phyloP scores from a whole-genome alignment of 92 coral and sea anemone genomes.

The Nematostella vectensis region DNA sequence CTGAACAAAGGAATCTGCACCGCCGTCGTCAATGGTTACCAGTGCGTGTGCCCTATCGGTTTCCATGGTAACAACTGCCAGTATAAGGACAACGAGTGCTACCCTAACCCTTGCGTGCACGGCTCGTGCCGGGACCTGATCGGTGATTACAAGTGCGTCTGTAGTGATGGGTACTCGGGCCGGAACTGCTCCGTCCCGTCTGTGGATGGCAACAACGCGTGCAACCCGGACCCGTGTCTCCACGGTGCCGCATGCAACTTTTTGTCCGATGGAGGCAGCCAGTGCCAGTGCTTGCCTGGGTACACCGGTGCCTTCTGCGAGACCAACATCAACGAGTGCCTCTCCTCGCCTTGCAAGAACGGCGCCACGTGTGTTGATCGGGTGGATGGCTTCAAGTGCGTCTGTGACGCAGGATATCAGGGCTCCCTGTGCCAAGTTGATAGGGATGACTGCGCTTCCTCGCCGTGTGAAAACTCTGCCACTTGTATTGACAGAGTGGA shows the following conservation, averaged over 20 bases:
- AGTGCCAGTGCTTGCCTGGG: conserved; percentile 68
- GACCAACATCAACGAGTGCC: conserved; percentile 84
- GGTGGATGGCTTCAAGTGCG: conserved; percentile 81
- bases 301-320: conserved; percentile 83
- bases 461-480: conserved; percentile 74
- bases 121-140: conserved; percentile 67
- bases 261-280: conserved; percentile 34
- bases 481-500: conserved; percentile 74
- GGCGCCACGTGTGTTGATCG: conserved; percentile 75
- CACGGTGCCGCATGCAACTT: conserved; percentile 71
- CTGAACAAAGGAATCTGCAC: conserved; percentile 77
- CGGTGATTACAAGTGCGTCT: conserved; percentile 77
- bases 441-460: conserved; percentile 47
- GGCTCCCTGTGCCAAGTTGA: conserved; percentile 58
- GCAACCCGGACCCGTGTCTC: conserved; percentile 62
- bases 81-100: conserved; percentile 54
- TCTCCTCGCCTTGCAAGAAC: conserved; percentile 64
- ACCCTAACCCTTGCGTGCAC: conserved; percentile 72
- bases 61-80: conserved; percentile 67
- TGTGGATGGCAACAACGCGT: conserved; percentile 18
- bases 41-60: conserved; percentile 80
- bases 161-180: conserved; percentile 62
- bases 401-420: conserved; percentile 69
- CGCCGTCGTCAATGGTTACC: conserved; percentile 53
- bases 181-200: conserved; percentile 61